Percentiles rank a stretch among this genome's conserved stretches.
These are phyloP conservation scores for Diadema setosum DNA, from an alignment of 35 echinoderm and acorn worm species.

Conservation along the genomic window DNA sequence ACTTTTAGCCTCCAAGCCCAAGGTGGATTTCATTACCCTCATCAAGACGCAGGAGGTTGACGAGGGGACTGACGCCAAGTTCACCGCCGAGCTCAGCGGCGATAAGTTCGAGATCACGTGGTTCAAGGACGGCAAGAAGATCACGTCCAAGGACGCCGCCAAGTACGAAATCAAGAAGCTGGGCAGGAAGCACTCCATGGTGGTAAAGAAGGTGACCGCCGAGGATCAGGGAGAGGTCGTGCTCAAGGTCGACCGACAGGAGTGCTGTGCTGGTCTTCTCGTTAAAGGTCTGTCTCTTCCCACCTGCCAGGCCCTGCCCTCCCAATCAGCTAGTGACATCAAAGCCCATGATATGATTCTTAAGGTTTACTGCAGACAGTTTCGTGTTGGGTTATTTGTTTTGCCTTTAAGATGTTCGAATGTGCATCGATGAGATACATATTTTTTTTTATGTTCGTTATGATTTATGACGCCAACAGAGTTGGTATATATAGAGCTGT, in stretches of 20 bases:
- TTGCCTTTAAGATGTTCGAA: too few species aligned
- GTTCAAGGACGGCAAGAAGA: conserved; percentile 71
- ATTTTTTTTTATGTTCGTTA: too few species aligned
- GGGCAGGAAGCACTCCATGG: conserved; percentile 59
- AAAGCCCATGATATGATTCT: too few species aligned
- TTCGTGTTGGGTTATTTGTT: too few species aligned
- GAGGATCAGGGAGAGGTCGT: conserved; percentile 66
- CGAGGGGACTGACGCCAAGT: conserved; percentile 77
- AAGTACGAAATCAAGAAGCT: conserved; percentile 85
- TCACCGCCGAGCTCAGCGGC: conserved; percentile 64
- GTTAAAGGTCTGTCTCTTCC: conserved; percentile 81
- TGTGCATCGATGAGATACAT: too few species aligned
- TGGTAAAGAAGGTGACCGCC: conserved; percentile 65
- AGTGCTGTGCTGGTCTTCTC: conserved; percentile 54
- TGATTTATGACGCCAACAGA: too few species aligned
- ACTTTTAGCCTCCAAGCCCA: conserved; percentile 75
- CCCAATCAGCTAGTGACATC: too few species aligned
- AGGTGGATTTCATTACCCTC: conserved; percentile 78
- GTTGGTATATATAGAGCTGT: too few species aligned
- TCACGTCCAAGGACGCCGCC: conserved; percentile 8
- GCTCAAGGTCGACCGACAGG: conserved; percentile 59
- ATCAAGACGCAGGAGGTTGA: conserved; percentile 80
- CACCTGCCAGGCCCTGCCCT: too few species aligned
- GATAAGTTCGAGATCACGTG: conserved; percentile 64
- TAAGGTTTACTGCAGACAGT: too few species aligned